Evolutionary conservation across 1,140 invertebrate genomes (phyloP), one percentile per base, ranked within the genome.

Genomic region (Trachymyrmex cornetzi): DNA sequence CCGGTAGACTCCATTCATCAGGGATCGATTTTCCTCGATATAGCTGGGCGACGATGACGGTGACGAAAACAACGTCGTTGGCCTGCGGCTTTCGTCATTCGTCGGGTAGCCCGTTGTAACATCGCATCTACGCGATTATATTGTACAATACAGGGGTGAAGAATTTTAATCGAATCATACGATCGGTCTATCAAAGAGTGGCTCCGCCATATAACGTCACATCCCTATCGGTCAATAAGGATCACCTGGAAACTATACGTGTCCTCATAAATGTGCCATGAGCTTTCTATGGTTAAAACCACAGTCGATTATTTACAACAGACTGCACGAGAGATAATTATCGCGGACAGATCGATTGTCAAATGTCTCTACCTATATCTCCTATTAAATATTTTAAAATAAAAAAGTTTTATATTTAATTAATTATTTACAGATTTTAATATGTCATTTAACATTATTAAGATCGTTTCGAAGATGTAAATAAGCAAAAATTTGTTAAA

Each of bases 151-250:
- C 66, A 50, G 24, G 38, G 48, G 16, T 66, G 34, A 66, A 89
- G 59, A 84, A 91, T 91, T 93, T 91, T 94, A 94, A 94, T 94
- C 92, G 89, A 88, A 94, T 94, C 91, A 94, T 91, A 92, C 92
- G 91, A 94, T 88, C 90, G 92, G 92, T 89, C 92, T 93, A 93
- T 93, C 93, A 94, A 94, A 94, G 92, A 27, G 55, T 44, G 12
- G 53, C 64, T 19, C 12, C 30, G n/a, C n/a, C 11, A 82, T 88
- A 82, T 88, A 86, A 89, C 92, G 91, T 92, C 90, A 86, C 72
- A 50, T 71, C 66, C 63, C 50, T 74, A 59, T 75, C 72, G 48
- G 53, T 89, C 89, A 88, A 91, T 90, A 61, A 72, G 72, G 88
- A 77, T 89, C 66, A 72, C 69, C 88, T 89, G 81, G 71, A 77